Percentiles rank a stretch among this genome's conserved stretches.
Evolutionary conservation across 2,113 vertebrate genomes (phyloP).

Genomic region (Dromas ardeola): DNA sequence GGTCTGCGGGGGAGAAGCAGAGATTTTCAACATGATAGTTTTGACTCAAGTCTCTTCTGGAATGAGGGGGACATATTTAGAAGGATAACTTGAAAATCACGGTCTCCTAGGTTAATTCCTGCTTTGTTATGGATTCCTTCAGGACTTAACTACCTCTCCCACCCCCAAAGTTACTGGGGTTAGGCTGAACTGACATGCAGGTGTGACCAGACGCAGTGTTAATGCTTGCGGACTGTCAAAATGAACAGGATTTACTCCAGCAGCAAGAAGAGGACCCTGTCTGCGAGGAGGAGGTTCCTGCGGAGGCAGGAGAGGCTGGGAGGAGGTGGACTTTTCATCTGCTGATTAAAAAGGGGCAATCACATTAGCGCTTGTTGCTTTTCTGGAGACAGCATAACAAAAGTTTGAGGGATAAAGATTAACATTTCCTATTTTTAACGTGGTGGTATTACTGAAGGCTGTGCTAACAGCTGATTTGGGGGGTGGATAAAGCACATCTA

Average conservation of each 20-base stretch:
- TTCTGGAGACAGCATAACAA: background rate
- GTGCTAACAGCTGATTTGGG: background rate
- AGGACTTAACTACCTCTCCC: background rate
- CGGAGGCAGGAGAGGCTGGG: background rate
- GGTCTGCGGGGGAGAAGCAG: background rate
- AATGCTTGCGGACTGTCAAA: background rate
- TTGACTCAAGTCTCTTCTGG: background rate
- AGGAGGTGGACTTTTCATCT: background rate
- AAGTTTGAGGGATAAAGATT: background rate
- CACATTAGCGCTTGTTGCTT: background rate
- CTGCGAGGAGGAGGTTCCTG: background rate
- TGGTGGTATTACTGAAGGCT: background rate
- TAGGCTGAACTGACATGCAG: background rate
- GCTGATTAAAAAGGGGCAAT: background rate
- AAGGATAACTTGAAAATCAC: background rate
- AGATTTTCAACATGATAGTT: background rate
- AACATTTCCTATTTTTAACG: background rate
- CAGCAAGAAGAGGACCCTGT: background rate
- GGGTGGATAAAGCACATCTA: background rate
- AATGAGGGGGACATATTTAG: background rate
- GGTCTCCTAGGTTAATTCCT: background rate
- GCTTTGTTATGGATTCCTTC: background rate
- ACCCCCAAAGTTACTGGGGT: too few relatives aligned
- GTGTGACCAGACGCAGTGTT: background rate
- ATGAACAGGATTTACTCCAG: background rate